Evolutionary conservation across 2,888 invertebrate genomes (phyloP), one percentile per base, ranked within the genome.

Genomic region (Zygogramma bicolorata): DNA sequence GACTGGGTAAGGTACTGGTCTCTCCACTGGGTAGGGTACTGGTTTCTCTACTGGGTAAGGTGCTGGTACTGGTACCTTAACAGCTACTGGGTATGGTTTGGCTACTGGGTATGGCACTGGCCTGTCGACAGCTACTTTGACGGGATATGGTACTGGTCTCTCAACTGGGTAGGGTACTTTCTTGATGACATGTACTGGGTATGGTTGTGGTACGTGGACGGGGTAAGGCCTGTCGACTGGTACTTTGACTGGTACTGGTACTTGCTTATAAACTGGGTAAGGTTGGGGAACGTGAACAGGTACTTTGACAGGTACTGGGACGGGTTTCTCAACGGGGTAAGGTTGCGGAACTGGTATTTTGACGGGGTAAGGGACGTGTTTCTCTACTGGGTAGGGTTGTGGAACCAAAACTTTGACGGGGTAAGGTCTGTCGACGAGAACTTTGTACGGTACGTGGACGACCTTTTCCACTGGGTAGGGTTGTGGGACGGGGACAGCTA

Each of bases 391-490:
- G 88, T 94, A 94, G 79, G 94, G 94, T 82, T 93, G 93, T 72
- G 94, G 93, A 68, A 94, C 94, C 68, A 90, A 88, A 67, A 94
- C 94, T 88, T 94, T 94, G 81, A 94, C 94, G 83, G 94, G 93
- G 86, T 92, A 92, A 71, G 94, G 94, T 86, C 93, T 91, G 86
- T 93, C 93, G 78, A 94, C 93, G 81, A 91, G 93, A 67, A 93
- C 93, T 76, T 90, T 89, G 15, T 89, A 88, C 78, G 93, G 93
- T 82, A 92, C 91, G 75, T 92, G 93, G 65, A 94, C 92, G 84
- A 91, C 91, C 88, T 92, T 94, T 87, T 94, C 94, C 46, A 94
- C 94, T 49, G 94, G 94, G 87, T 94, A 94, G 76, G 93, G 93
- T 78, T 91, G 91, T 40, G 93, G 93, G 74, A 94, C 91, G 83